Base-by-base conservation (phyloP, 2,888 invertebrate species). In the Colletes collaris region DNA sequence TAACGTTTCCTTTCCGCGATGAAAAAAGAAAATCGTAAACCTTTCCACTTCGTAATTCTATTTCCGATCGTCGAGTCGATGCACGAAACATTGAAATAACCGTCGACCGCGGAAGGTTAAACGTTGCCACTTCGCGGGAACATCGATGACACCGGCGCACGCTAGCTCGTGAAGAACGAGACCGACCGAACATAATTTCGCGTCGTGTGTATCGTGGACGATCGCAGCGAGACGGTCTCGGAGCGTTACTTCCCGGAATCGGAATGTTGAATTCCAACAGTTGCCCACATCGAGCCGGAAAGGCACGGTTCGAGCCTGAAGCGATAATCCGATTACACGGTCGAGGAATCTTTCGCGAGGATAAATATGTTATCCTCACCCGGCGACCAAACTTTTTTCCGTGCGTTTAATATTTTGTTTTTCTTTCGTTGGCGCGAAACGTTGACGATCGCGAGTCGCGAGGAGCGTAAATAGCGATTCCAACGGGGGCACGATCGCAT, bases 141-240 rank as follows among this genome's bases (percentile, higher is more conserved):
- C 27, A 27, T 27, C 27, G 27, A 27, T 2, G 27, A 27, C 49
- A 73, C 37, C 19, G 56, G 44, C 37, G 40, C 27, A 52, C 40
- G 56, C 40, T 49, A 11, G 44, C 40, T 73, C 60, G 71, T 27
- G 37, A 55, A 55, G 55, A 69, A 70, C 70, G 62, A 55, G 46
- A 73, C 53, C 40, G 59, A 52, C 58, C 44, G 60, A 60, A 52
- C 53, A 62, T 40, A 60, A 56, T 71, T 62, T 16, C 27, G 40
- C 60, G 55, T 71, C 53, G 37, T 11, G 53, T 19, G n/a, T 40
- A 11, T n/a, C 2, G 13, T 40, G 4, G 4, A 4, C 16, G 46
- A 49, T 49, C 19, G 40, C 50, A 40, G 35, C 66, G 60, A 73
- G 59, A 73, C 69, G 69, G 40, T 58, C 50, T 13, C 58, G 11